A percentile compares a stretch with the other conserved stretches of the same genome.
Evolutionary conservation across 2,113 vertebrate genomes (phyloP).

Genomic region (Rhinopomastus cyanomelas): DNA sequence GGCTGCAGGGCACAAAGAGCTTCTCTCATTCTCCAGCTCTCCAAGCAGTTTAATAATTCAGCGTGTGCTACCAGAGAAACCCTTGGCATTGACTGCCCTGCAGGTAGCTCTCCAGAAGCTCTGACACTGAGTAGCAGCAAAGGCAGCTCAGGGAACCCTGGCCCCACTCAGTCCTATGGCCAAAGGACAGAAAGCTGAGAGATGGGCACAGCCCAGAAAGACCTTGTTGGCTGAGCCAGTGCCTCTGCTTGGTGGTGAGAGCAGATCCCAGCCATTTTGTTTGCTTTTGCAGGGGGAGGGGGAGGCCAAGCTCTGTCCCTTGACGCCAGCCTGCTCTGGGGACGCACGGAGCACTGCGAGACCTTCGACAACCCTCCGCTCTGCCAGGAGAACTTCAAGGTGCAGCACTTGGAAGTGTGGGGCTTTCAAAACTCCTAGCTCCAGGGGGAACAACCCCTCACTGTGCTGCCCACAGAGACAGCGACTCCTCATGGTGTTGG

Average conservation of each 20-base stretch:
- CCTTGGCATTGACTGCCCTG: background rate
- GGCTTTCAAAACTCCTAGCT: constrained; percentile 73
- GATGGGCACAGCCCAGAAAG: background rate
- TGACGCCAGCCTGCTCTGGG: constrained; percentile 70
- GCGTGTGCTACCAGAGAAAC: background rate
- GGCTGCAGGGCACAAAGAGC: background rate
- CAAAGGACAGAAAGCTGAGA: background rate
- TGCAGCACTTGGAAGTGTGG: constrained; percentile 85
- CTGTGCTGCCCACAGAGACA: accelerated
- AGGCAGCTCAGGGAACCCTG: background rate
- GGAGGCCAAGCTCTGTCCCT: constrained; percentile 80
- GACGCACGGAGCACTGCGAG: constrained; percentile 78
- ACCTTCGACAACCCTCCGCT: constrained; percentile 85
- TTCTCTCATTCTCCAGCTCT: background rate
- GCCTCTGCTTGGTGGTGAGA: background rate
- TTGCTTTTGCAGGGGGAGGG: constrained; percentile 76
- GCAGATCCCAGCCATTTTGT: background rate
- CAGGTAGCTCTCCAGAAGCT: background rate
- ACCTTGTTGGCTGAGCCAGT: accelerated
- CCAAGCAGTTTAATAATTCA: background rate
- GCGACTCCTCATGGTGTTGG: background rate
- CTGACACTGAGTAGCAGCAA: background rate
- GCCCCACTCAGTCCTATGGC: background rate
- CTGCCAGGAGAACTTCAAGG: constrained; percentile 81
- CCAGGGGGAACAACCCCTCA: background rate